Evolutionary conservation across 2,888 invertebrate species (phyloP).

Genomic region (Orthonychiurus folsomi): DNA sequence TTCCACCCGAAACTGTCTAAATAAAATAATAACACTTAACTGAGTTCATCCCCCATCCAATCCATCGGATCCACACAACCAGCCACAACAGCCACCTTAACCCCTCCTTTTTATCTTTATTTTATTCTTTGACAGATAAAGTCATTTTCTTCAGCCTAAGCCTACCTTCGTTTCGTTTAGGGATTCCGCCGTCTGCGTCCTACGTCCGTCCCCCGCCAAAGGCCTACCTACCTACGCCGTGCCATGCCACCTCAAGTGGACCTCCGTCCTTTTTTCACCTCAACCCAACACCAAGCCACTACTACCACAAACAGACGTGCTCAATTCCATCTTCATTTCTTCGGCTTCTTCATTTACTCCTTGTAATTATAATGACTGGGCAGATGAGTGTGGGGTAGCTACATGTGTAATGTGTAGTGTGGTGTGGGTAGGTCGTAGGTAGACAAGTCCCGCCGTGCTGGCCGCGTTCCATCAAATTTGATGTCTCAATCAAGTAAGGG

Average conservation of each 20-base stretch:
- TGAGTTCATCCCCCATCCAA: background rate
- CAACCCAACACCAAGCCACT: background rate
- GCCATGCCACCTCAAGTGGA: background rate
- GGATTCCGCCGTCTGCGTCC: no score
- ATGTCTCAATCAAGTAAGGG: no score
- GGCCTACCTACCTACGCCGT: no score
- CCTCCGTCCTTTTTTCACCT: constrained; percentile 1
- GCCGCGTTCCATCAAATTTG: no score
- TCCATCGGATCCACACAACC: constrained; percentile 10
- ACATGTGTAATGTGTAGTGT: no score
- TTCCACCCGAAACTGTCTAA: constrained; percentile 4
- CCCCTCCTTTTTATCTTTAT: constrained; percentile 23
- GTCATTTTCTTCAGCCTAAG: constrained; percentile 22
- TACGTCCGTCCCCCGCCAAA: no score
- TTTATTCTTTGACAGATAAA: constrained; percentile 28
- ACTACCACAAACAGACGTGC: background rate
- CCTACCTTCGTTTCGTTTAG: constrained; percentile 4
- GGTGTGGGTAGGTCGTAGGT: no score
- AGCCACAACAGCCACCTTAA: constrained; percentile 16
- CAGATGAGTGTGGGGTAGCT: no score
- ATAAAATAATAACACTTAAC: background rate
- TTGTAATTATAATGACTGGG: background rate
- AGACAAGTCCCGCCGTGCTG: no score
- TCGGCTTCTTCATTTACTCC: background rate
- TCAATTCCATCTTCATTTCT: constrained; percentile 2